These are phyloP conservation scores for Drosophila azteca DNA, from an alignment of 1,140 invertebrate species.

Conservation along the genomic window DNA sequence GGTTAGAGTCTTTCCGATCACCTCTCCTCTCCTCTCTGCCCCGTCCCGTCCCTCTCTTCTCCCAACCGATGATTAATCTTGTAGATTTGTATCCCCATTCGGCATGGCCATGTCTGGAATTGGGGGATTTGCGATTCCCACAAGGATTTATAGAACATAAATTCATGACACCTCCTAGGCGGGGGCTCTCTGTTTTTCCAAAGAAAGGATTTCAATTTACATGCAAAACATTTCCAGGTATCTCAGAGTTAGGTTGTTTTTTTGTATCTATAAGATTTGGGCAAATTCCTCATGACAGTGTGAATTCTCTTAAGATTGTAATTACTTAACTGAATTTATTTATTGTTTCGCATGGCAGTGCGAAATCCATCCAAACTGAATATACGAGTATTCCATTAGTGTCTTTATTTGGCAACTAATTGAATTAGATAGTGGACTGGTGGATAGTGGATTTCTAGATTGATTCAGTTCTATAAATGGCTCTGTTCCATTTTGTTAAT, in stretches of 20 bases:
- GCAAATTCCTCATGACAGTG: slow-evolving; percentile 10
- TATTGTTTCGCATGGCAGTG: no score
- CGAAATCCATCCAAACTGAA: neutral
- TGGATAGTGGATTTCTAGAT: no score
- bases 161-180: slow-evolving; percentile 24
- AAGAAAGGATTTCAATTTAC: slow-evolving; percentile 29
- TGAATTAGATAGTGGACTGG: no score
- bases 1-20: slow-evolving; percentile 34
- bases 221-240: slow-evolving; percentile 20
- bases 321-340: no score
- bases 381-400: no score
- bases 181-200: slow-evolving; percentile 17
- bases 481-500: neutral
- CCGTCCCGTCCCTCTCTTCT: slow-evolving; percentile 16
- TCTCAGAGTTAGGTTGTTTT: neutral
- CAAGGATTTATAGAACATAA: slow-evolving; percentile 33
- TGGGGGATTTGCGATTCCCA: slow-evolving; percentile 20
- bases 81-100: slow-evolving; percentile 9
- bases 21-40: slow-evolving; percentile 22
- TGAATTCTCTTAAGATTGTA: neutral
- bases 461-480: no score
- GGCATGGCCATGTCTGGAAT: neutral
- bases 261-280: slow-evolving; percentile 1
- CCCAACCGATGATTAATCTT: slow-evolving; percentile 32
- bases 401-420: no score